These are phyloP conservation scores for Drosophila saltans DNA, from an alignment of 1,140 invertebrate species.

Conservation along the genomic window DNA sequence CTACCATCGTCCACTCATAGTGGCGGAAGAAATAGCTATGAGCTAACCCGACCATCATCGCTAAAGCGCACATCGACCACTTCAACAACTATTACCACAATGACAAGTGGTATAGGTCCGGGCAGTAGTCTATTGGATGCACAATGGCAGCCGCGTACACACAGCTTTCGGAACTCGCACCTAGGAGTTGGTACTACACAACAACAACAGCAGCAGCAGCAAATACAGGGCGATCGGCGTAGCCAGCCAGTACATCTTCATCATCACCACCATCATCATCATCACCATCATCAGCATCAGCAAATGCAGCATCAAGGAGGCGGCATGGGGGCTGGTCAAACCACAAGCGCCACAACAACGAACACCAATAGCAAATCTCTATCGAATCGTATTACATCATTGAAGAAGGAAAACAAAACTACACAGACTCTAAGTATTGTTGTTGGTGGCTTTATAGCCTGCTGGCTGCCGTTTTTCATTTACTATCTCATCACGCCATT, in stretches of 20 bases:
- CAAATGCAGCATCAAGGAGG: slow-evolving; percentile 16
- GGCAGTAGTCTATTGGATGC: slow-evolving; percentile 66
- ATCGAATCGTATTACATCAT: slow-evolving; percentile 86
- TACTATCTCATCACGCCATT: slow-evolving; percentile 93
- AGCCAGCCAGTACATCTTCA: slow-evolving; percentile 31
- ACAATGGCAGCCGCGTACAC: slow-evolving; percentile 62
- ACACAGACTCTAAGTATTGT: slow-evolving; percentile 96
- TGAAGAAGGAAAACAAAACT: slow-evolving; percentile 92
- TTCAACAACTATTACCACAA: slow-evolving; percentile 75
- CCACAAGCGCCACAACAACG: slow-evolving; percentile 16
- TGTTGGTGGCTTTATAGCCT: slow-evolving; percentile 95
- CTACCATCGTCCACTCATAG: slow-evolving; percentile 44
- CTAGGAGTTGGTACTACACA: slow-evolving; percentile 18
- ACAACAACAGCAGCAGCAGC: slow-evolving; percentile 4
- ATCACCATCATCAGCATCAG: slow-evolving; percentile 12
- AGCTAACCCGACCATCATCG: slow-evolving; percentile 72
- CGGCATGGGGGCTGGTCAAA: background rate
- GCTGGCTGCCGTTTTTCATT: slow-evolving; percentile 95
- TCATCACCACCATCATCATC: slow-evolving; percentile 57
- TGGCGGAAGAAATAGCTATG: slow-evolving; percentile 59
- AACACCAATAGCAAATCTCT: slow-evolving; percentile 65
- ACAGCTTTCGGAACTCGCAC: slow-evolving; percentile 66
- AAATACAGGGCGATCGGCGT: slow-evolving; percentile 42
- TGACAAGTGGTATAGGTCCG: slow-evolving; percentile 71
- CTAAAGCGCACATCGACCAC: slow-evolving; percentile 74